Base-by-base conservation (phyloP, 1,140 invertebrate species). In the Cherax quadricarinatus region DNA sequence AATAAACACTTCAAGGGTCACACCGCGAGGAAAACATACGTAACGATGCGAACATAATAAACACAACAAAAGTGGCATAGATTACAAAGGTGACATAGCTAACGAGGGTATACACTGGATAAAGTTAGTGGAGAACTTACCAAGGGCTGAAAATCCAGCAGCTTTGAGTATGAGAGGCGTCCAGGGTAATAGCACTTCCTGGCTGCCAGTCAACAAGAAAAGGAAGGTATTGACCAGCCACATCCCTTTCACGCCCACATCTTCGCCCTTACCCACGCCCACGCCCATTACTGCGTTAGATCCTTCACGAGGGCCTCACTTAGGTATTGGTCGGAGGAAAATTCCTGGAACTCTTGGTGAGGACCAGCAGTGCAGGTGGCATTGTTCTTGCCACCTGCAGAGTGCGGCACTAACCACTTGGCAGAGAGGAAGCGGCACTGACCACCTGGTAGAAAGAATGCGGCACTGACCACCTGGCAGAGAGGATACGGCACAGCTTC, bases 121-220 rank as follows among this genome's bases (percentile, higher is more conserved):
- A 48, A 73, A 30, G 24, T 0, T 9, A 62, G 4, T 51, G 62
- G 6, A 49, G 24, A 24, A 90, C 84, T 82, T 66, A 91, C 90
- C 62, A 9, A 24, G 62, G 16, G 90, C 83, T 1, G 75, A 51
- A 14, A 91, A 81, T 3, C 85, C 79, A 24, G 84, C 75, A 73
- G 75, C 78, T 18, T 80, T 79, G 9, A 91, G 84, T 30, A 91
- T 79, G 18, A 91, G 84, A 7, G 90, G 83, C 3, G 60, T 30
- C 90, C 90, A 91, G 9, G 84, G 90, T 4, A 91, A 78, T 18
- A 91, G 49, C 9, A 91, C 84, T 12, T 70, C 84, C 30, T 91
- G 90, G 48, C 82, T 86, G 24, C 73, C 90, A 78, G 90, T 91
- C 90, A 91, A 84, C 14, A 91, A 57, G 12, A 91, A 81, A 14